Conservation (phyloP, 2,113 vertebrate species). For the Phrynosoma blainvillii region DNA sequence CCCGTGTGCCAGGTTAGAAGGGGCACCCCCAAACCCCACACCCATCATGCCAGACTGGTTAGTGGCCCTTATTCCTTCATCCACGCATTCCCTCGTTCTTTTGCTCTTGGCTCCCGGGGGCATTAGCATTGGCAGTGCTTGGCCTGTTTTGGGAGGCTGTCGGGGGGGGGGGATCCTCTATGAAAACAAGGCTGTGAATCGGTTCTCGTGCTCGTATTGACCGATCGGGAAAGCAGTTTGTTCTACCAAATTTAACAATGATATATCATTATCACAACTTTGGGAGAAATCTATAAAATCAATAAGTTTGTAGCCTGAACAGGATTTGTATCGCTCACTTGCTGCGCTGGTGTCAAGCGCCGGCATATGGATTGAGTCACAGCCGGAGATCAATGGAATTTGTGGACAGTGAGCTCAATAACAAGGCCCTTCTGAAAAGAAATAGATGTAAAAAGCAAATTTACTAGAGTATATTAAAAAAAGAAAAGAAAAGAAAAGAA, state of each 20-base stretch:
- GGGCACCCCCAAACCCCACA: slow-evolving; percentile 59
- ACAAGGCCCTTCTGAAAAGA: slow-evolving; percentile 98
- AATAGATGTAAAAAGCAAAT: slow-evolving; percentile 99
- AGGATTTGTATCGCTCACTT: slow-evolving; percentile 98
- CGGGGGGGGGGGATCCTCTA: slow-evolving; percentile 59
- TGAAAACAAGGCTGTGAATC: slow-evolving; percentile 84
- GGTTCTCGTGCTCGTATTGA: slow-evolving; percentile 88
- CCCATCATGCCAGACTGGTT: slow-evolving; percentile 72
- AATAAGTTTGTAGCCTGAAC: slow-evolving; percentile 96
- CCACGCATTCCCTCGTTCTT: too few species aligned
- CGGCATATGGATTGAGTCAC: slow-evolving; percentile 97
- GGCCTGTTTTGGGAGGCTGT: too few species aligned
- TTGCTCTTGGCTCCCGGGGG: too few species aligned
- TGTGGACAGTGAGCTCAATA: slow-evolving; percentile 99
- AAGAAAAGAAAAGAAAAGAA: slow-evolving; percentile 61
- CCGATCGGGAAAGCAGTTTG: slow-evolving; percentile 99
- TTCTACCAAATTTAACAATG: slow-evolving; percentile 99
- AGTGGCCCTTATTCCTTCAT: slow-evolving; percentile 6
- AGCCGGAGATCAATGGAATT: slow-evolving; percentile 99
- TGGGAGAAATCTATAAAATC: slow-evolving; percentile 99
- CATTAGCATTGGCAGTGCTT: too few species aligned
- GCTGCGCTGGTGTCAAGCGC: slow-evolving; percentile 96
- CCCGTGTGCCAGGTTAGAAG: slow-evolving; percentile 65
- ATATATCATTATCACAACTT: slow-evolving; percentile 99
- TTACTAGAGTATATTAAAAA: slow-evolving; percentile 89